Base-by-base conservation (phyloP, 1,140 invertebrate genomes). In the Caerostris extrusa region DNA sequence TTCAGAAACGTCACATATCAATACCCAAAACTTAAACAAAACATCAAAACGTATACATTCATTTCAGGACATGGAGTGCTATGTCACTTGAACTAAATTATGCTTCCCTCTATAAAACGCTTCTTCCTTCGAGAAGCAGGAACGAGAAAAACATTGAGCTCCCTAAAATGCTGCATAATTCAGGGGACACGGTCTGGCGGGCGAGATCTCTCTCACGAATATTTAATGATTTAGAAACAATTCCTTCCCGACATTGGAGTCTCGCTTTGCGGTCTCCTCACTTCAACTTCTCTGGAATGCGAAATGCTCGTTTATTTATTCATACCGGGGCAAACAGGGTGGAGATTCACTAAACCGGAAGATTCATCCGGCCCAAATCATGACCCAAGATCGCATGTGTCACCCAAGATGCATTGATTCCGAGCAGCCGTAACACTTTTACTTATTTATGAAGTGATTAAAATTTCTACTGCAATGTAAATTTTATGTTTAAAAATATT, bases 341-440 rank as follows among this genome's bases (percentile, higher is more conserved):
- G n/a, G 61, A 64, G n/a, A 64, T 64, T 64, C 61, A 64, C 61
- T 64, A 64, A 64, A 64, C 61, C 61, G 61, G n/a, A 64, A 64
- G 61, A 64, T 64, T 64, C 61, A 64, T 17, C 61, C 14, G 61
- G 14, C n/a, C n/a, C 7, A 14, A 64, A 64, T 64, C 61, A 64
- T 5, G n/a, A 6, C 61, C 14, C 14, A 12, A 67, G 12, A 67
- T 67, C 12, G n/a, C 17, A n/a, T 14, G 61, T 67, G 61, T 67
- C 61, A 67, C 61, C 3, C 5, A 67, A 67, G 61, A 67, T 67
- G 61, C n/a, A 67, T 67, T 67, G 61, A 17, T 17, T 67, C 10
- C 12, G n/a, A n/a, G 7, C 17, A n/a, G 5, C 12, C 12, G 3
- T 0, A 5, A 67, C 6, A 67, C 4, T 0, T 5, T 67, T n/a